Evolutionary conservation across 2,888 invertebrate genomes (phyloP).

Genomic region (Acrocyrtus sp.): DNA sequence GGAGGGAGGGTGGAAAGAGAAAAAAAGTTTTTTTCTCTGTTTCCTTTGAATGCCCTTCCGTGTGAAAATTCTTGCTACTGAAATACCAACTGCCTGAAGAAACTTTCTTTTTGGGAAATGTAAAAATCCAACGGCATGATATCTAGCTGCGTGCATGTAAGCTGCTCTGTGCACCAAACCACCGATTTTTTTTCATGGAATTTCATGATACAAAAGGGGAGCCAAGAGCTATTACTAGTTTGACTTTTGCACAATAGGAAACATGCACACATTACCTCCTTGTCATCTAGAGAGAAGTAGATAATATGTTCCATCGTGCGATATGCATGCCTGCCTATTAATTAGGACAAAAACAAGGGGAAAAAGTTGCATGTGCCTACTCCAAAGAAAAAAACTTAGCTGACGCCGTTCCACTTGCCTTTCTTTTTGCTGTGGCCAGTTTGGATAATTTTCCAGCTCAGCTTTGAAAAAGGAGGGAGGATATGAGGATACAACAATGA

Average conservation of each 20-base stretch:
- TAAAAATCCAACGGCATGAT: not conserved
- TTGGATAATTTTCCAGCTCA: too few relatives aligned
- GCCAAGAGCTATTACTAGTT: not conserved
- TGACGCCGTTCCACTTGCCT: not conserved
- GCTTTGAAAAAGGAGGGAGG: too few relatives aligned
- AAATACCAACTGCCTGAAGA: too few relatives aligned
- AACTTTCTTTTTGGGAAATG: too few relatives aligned
- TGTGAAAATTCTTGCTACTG: not conserved
- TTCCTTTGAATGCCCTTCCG: slow-evolving; percentile 24
- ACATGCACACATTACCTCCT: too few relatives aligned
- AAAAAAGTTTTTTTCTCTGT: slow-evolving; percentile 4
- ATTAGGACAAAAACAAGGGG: slow-evolving; percentile 30
- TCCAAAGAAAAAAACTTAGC: not conserved
- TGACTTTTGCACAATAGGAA: not conserved
- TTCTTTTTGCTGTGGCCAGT: too few relatives aligned
- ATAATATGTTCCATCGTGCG: too few relatives aligned
- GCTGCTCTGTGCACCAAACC: not conserved
- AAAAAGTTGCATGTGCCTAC: not conserved
- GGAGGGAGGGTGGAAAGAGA: slow-evolving; percentile 32
- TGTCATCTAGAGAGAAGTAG: too few relatives aligned
- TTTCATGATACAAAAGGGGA: not conserved
- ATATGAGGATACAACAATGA: too few relatives aligned
- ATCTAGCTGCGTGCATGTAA: not conserved
- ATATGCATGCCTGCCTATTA: slow-evolving; percentile 31
- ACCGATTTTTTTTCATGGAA: not conserved